These are phyloP conservation scores for Olivierus martensii DNA, from an alignment of 1,140 invertebrate genomes.

Conservation along the genomic window DNA sequence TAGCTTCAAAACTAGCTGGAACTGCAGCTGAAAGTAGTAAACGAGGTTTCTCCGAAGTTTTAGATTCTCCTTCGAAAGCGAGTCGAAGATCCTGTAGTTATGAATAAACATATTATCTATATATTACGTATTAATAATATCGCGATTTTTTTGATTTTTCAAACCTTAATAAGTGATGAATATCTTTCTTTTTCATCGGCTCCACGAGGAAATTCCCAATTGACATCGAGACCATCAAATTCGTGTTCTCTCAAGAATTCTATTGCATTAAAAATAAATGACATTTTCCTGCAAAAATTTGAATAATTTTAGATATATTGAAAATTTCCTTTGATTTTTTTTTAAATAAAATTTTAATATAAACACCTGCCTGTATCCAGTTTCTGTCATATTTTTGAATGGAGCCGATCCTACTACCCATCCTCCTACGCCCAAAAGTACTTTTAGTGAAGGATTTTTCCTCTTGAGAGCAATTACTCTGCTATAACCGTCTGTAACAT, in stretches of 20 bases:
- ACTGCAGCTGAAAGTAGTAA: conserved; percentile 78
- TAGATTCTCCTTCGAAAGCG: conserved; percentile 79
- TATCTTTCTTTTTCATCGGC: conserved; percentile 49
- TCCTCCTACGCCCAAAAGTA: conserved; percentile 80
- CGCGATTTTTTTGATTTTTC: no score
- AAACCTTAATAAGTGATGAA: conserved; percentile 25
- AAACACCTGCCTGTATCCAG: conserved; percentile 33
- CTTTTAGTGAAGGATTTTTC: conserved; percentile 78
- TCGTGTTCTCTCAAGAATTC: conserved; percentile 79
- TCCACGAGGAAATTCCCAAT: conserved; percentile 91
- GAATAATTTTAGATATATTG: neutral
- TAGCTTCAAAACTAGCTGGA: conserved; percentile 80
- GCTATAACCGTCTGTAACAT: conserved; percentile 52
- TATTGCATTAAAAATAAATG: conserved; percentile 86
- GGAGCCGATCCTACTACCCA: conserved; percentile 87
- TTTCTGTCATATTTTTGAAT: conserved; percentile 66
- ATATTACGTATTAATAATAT: no score
- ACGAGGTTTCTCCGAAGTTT: conserved; percentile 54
- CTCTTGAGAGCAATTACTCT: conserved; percentile 67
- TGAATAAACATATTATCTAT: no score
- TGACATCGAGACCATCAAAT: conserved; percentile 90
- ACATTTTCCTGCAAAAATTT: conserved; percentile 68
- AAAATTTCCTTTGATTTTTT: no score
- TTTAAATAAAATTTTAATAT: no score
- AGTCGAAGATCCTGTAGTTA: conserved; percentile 54